Conservation (phyloP, 2,797 vertebrate genomes). For the Acrocephalus scirpaceus region DNA sequence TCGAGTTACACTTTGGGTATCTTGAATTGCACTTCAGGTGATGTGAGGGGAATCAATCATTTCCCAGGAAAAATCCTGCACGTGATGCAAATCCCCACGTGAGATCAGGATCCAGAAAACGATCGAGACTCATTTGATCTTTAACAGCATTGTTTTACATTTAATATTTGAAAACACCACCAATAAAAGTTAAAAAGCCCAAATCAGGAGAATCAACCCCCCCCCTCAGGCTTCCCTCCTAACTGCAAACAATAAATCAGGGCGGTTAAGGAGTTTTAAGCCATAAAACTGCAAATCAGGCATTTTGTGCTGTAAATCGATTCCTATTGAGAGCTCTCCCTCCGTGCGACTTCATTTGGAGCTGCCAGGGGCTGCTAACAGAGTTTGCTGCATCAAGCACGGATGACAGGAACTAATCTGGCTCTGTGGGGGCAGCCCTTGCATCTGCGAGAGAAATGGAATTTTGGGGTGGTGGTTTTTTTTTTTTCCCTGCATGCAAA, state of each 20-base stretch:
- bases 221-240: not conserved
- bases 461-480: not conserved
- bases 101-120: not conserved
- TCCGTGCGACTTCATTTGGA: constrained; percentile 44
- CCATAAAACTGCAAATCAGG: constrained; percentile 66
- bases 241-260: constrained; percentile 43
- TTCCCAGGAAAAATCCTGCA: not conserved
- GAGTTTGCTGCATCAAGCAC: not conserved
- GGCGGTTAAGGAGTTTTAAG: constrained; percentile 40
- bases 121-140: not conserved
- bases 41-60: not conserved
- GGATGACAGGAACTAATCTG: constrained; percentile 15
- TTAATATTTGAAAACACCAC: not conserved
- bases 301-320: constrained; percentile 52
- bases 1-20: not conserved
- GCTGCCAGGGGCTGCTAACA: constrained; percentile 1
- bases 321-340: constrained; percentile 46
- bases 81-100: not conserved
- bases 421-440: not conserved
- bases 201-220: not conserved
- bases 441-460: not conserved
- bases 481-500: not conserved
- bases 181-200: not conserved
- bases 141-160: not conserved
- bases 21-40: not conserved